Base-by-base conservation (phyloP, 2,113 vertebrate genomes). In the Gasterosteus nipponicus region DNA sequence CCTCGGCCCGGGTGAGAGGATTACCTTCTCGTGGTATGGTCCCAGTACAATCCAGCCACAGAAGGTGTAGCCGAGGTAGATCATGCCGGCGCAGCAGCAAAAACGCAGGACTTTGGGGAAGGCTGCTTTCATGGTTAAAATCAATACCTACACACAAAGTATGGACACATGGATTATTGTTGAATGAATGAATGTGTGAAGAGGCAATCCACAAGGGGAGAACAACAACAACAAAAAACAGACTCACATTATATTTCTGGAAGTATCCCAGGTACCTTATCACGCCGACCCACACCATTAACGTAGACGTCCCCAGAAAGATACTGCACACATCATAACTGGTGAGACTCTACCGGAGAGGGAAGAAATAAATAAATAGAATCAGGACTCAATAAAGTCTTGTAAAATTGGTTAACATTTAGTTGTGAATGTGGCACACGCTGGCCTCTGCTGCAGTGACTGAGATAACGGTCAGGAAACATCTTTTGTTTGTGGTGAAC, bases 41-140 rank as follows among this genome's bases (percentile, higher is more conserved):
- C 97, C 98, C 44, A 99, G 86, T 26, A 99, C 98, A 11, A 99
- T 98, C 97, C 98, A 99, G 0, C 97, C 98, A 39, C 97, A 99
- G 93, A 99, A 99, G 0, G 95, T 99, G 85, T 99, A 99, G 15
- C 98, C 98, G 6, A 99, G 95, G 69, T 98, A 99, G 81, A 99
- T 98, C 97, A 99, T 98, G 2, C 97, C 97, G 5, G 98, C 98
- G 77, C 98, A 99, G 65, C 97, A 98, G 56, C 97, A 98, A 89
- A 99, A 99, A 66, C 98, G 93, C 7, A 99, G 93, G 1, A 99
- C 98, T 74, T 99, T 99, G 0, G 97, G 97, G 63, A 99, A 82
- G 0, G 97, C 98, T 2, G 96, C 97, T 77, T 95, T 95, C 98
- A 99, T 98, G 0, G 97, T 99, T 83, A 99, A 92, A 89, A 99